Conservation (phyloP, 2,797 vertebrate species). For the Mus caroli region DNA sequence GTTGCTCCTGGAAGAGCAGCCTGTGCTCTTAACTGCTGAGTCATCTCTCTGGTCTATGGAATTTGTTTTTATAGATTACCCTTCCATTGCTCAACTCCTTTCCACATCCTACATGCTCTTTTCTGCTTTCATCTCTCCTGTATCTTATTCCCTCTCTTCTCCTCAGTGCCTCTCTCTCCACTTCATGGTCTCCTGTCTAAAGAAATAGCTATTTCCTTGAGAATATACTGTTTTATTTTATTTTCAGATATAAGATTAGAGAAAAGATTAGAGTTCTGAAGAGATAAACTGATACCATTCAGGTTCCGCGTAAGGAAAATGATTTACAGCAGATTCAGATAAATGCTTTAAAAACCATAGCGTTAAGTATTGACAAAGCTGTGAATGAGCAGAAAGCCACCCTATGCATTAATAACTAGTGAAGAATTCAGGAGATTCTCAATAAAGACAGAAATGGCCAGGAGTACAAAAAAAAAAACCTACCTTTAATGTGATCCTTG, state of each 20-base stretch:
- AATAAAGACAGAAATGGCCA: not conserved
- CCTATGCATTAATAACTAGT: too few species aligned
- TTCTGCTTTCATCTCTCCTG: not conserved
- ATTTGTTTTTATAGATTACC: not conserved
- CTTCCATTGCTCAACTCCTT: not conserved
- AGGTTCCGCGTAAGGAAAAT: constrained; percentile 24
- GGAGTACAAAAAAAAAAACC: not conserved
- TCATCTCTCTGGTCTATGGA: not conserved
- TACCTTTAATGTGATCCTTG: not conserved
- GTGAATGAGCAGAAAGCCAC: not conserved
- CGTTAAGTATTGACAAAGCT: not conserved
- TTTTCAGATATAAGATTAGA: constrained; percentile 32
- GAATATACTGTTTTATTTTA: constrained; percentile 40
- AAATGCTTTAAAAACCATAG: not conserved
- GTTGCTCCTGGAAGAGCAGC: not conserved
- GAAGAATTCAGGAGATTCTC: not conserved
- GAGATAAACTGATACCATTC: constrained; percentile 17
- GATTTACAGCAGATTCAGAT: not conserved
- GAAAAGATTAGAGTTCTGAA: not conserved
- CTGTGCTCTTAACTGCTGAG: not conserved
- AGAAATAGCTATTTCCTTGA: not conserved
- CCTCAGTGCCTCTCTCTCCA: too few species aligned
- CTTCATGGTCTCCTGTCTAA: not conserved
- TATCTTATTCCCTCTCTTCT: too few species aligned
- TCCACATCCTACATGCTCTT: not conserved